Base-by-base conservation (phyloP, 92 coral and sea anemone species). In the Porites rus region DNA sequence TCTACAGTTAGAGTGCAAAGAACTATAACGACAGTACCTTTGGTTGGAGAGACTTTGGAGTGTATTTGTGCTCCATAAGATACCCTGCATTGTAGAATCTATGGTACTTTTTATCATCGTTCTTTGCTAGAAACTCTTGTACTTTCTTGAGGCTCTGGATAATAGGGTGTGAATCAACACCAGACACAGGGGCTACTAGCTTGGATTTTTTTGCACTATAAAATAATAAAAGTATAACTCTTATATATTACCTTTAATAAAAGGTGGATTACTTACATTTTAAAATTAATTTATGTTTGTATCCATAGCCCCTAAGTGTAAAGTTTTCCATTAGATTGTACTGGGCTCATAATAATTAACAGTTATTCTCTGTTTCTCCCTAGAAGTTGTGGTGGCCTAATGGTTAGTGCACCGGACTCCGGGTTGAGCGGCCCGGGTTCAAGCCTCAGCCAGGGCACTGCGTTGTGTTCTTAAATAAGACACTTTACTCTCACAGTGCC, bases 61-160 rank as follows among this genome's bases (percentile, higher is more conserved):
- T 82, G 79, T 82, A 82, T 63, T 82, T 82, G 87, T 82, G 79
- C 75, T 82, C 87, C 79, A 82, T 64, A 59, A 82, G 66, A 63
- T 69, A 82, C 18, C 87, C 87, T 68, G 87, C 87, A 71, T 56
- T 70, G 74, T 58, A 82, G 10, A 64, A 82, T 22, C 52, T 25
- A 7, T 52, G 25, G 51, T 80, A 80, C 62, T 69, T 17, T 70
- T 72, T 73, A 9, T 59, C 70, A 72, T 82, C 78, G 20, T 70
- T 72, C 71, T 82, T 28, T 60, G 51, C 78, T 9, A 82, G 65
- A 69, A 38, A 82, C 54, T 82, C 87, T 51, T 82, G 87, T 56
- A 82, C 69, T 43, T 82, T 82, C 53, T 82, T 82, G 58, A 82
- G 87, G 69, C 79, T 82, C 87, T 82, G 69, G 60, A 82, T 73